Evolutionary conservation across 2,113 vertebrate genomes (phyloP).

Genomic region (Grus americana): DNA sequence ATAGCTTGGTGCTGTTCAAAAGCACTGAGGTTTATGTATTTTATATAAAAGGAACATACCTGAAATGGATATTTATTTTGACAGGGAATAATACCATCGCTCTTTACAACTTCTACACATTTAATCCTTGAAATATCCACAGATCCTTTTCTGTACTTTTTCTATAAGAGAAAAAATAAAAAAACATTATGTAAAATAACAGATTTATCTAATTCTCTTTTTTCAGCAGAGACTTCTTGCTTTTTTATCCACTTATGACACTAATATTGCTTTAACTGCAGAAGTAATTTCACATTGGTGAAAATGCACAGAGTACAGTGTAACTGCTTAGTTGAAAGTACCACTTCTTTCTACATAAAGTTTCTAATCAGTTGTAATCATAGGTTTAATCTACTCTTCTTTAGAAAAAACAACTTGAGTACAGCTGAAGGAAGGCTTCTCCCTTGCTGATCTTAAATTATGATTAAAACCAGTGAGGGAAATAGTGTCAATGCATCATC

Average conservation of each 20-base stretch:
- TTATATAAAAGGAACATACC: constrained; percentile 70
- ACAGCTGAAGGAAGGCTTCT: not conserved
- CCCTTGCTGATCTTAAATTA: not conserved
- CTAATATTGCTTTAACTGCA: not conserved
- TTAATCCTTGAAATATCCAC: constrained; percentile 88
- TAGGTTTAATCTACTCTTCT: not conserved
- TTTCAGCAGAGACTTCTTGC: not conserved
- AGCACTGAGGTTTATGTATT: not conserved
- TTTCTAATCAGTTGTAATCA: not conserved
- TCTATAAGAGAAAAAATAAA: constrained; percentile 72
- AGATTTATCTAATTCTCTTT: not conserved
- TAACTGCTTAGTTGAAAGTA: not conserved
- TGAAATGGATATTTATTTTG: constrained; percentile 96
- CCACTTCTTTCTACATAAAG: not conserved
- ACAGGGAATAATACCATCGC: constrained; percentile 85
- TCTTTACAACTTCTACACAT: constrained; percentile 93
- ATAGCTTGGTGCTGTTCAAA: not conserved
- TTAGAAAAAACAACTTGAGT: not conserved
- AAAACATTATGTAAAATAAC: not conserved
- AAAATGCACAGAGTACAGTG: not conserved
- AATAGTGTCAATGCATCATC: not conserved
- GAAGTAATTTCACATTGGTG: not conserved
- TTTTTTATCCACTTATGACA: not conserved
- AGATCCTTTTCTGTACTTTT: constrained; percentile 86
- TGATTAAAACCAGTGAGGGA: rapidly evolving